Evolutionary conservation across 2,113 vertebrate genomes (phyloP).

Genomic region (Gnathonemus longibarbis): DNA sequence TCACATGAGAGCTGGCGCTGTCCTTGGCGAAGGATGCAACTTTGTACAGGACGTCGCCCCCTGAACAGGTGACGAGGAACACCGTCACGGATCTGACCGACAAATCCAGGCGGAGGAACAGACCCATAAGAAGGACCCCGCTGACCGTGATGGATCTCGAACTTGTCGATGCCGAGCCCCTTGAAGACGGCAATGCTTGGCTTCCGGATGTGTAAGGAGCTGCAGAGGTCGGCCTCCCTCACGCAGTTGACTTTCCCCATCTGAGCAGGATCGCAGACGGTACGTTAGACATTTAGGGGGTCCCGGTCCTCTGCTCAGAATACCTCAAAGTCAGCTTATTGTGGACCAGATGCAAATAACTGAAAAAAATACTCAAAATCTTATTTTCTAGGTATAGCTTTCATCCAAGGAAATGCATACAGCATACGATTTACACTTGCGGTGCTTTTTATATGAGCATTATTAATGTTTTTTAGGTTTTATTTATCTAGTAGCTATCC

Average conservation of each 20-base stretch:
- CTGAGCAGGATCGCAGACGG: slow-evolving; percentile 42
- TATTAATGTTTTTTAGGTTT: neutral
- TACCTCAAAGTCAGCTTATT: neutral
- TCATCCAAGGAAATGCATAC: neutral
- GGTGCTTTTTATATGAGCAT: neutral
- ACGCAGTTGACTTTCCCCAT: slow-evolving; percentile 84
- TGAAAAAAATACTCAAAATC: neutral
- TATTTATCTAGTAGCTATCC: neutral
- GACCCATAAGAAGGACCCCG: neutral
- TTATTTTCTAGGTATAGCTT: neutral
- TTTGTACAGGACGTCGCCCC: slow-evolving; percentile 85
- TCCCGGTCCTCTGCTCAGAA: neutral
- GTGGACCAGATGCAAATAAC: neutral
- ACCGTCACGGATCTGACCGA: neutral
- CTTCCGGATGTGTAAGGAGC: slow-evolving; percentile 79
- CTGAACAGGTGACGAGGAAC: slow-evolving; percentile 49
- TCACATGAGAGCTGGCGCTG: slow-evolving; percentile 84
- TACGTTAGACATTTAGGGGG: neutral
- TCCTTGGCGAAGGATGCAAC: slow-evolving; percentile 90
- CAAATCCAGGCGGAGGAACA: neutral
- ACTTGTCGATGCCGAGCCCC: slow-evolving; percentile 83
- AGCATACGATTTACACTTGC: neutral
- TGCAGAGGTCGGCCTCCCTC: slow-evolving; percentile 66
- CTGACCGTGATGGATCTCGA: slow-evolving; percentile 94
- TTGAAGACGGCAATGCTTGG: slow-evolving; percentile 85